Base-by-base conservation (phyloP, 2,888 invertebrate genomes). In the Geotrupes spiniger region DNA sequence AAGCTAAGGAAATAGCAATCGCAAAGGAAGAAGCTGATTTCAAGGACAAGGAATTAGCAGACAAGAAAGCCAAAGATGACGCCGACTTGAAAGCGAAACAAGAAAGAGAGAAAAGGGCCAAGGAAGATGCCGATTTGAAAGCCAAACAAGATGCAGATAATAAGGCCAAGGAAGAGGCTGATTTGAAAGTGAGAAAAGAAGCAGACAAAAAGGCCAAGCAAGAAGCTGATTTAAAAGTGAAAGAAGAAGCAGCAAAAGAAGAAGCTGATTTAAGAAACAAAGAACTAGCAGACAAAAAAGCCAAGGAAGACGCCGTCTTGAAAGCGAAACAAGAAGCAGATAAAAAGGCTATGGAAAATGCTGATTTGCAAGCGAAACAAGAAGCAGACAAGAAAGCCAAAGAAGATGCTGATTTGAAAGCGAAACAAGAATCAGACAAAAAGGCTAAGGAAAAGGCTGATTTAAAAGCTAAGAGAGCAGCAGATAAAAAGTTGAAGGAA, bases 401-500 rank as follows among this genome's bases (percentile, higher is more conserved):
- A 71, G n/a, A n/a, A n/a, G n/a, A n/a, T n/a, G 33, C 31, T 46
- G 70, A 68, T 66, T 8, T 68, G 60, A 54, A 72, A 71, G 61
- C 72, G 72, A 33, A 62, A 61, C 39, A 58, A 51, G 53, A 56
- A 68, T 70, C 72, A 69, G 53, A 54, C 49, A 70, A 73, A 53
- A 64, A 69, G 47, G 64, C 62, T 29, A 58, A 64, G 33, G 57
- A 60, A 45, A 53, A 63, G 27, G 56, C 63, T 16, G 63, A 63
- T 4, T 45, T 51, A 37, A 47, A 52, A 45, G 42, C 48, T 31
- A 56, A 55, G 46, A 46, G 49, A 42, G 42, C 49, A 33, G 58
- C 59, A 14, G 66, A 70, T 2, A 71, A 69, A 47, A 71, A 73
- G 21, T 70, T 72, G 33, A 70, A 72, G 46, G 69, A 70, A 50